Base-by-base conservation (phyloP, 2,888 invertebrate species). In the Aleiodes alternator region DNA sequence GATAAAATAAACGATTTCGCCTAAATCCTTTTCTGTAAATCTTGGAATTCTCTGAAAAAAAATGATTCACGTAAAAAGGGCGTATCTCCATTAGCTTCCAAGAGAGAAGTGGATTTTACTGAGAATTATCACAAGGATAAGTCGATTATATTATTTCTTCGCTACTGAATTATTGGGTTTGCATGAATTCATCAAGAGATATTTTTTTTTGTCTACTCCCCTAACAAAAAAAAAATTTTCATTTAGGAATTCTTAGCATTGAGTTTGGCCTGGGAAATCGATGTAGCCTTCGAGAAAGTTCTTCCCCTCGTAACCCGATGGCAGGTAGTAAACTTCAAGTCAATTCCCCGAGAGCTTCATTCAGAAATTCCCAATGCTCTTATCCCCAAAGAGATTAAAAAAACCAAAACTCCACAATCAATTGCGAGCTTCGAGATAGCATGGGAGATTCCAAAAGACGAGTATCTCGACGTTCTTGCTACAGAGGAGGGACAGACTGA, bases 261-360 rank as follows among this genome's bases (percentile, higher is more conserved):
- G 75, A 92, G 94, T 82, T 87, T 96, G 70, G 92, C 92, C 79
- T 96, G 96, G 96, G 92, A 94, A 3, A 93, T 94, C 84, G 91
- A 93, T 43, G 96, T 96, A 86, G 92, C 94, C 53, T 94, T 96
- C 79, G 93, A 94, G 83, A 96, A 96, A 87, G 93, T 95, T 80
- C 90, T 96, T 75, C 95, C 96, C 0, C 86, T 96, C 57, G 86
- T 94, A 29, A 95, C 95, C 0, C 92, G 96, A 81, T 96, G 95
- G 95, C 95, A 95, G 84, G 88, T 95, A 34, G 87, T 92, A 78
- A 90, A 92, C 89, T 82, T 88, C 8, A 82, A 83, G 29, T 59
- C 78, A 48, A 79, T 87, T 48, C 79, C 84, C 3, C 43, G 73
- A 0, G 80, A 81, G 14, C 61, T 77, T 51, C 82, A 82, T 8